phyloP scores from a whole-genome alignment of 2,888 invertebrate species.

The Dorcus parallelipipedus region DNA sequence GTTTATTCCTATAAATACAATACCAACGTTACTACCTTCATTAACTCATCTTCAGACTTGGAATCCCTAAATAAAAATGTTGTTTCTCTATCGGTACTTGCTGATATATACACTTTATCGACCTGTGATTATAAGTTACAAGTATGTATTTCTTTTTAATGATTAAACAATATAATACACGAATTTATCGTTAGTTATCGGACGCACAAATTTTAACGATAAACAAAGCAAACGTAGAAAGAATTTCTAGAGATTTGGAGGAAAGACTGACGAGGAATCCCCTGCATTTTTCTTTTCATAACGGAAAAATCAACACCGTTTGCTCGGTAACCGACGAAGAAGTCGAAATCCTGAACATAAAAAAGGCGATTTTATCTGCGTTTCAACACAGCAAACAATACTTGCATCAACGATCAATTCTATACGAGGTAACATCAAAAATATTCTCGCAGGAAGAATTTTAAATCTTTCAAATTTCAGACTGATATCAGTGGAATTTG shows the following conservation, averaged over 20 bases:
- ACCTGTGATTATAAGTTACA: conserved; percentile 26
- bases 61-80: no score
- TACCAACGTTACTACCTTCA: no score
- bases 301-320: conserved; percentile 28
- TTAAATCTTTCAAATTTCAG: conserved; percentile 10
- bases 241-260: no score
- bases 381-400: conserved; percentile 27
- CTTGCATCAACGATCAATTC: conserved; percentile 11
- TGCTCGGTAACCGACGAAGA: conserved; percentile 20
- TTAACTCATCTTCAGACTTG: no score
- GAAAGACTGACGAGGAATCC: neutral
- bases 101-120: conserved; percentile 10
- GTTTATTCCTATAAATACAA: conserved; percentile 23
- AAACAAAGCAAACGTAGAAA: no score
- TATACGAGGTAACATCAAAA: conserved; percentile 23
- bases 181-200: no score
- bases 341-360: conserved; percentile 23
- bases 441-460: neutral
- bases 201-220: no score
- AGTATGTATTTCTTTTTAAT: conserved; percentile 3
- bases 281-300: conserved; percentile 26
- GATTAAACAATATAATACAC: neutral
- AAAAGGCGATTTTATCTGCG: conserved; percentile 25
- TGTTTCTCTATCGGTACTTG: no score
- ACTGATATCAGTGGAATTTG: conserved; percentile 29